A percentile compares a stretch with the other conserved stretches of the same genome.
phyloP scores from a whole-genome alignment of 2,113 vertebrate genomes.

The Protobothrops flavoviridis region DNA sequence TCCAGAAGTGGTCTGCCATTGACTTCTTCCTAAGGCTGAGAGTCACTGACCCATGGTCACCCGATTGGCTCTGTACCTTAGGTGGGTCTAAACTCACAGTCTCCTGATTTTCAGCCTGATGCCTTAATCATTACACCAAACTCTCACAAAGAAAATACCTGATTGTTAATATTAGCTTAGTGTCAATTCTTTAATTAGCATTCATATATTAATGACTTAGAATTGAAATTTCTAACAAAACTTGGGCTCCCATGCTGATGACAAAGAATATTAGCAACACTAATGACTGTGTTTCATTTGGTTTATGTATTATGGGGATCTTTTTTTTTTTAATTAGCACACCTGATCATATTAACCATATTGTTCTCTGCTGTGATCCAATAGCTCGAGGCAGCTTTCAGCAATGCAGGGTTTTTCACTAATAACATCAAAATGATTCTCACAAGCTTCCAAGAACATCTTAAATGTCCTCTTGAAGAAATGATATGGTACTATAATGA shows the following conservation, averaged over 20 bases:
- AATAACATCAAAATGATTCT: conserved; percentile 28
- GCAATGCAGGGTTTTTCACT: conserved; percentile 24
- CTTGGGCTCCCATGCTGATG: background rate
- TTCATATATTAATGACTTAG: conserved; percentile 36
- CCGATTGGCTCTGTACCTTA: background rate
- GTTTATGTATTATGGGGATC: conserved; percentile 19
- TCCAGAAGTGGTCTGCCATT: background rate
- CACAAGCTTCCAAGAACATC: conserved; percentile 23
- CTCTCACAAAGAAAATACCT: background rate
- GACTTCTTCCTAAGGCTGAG: background rate
- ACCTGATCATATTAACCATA: conserved; percentile 12
- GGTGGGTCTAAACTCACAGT: background rate
- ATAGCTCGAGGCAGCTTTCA: conserved; percentile 28
- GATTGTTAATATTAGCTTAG: conserved; percentile 1
- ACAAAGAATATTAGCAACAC: conserved; percentile 23
- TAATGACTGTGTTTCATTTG: conserved; percentile 41
- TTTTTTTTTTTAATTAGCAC: conserved; percentile 34
- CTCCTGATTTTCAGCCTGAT: background rate
- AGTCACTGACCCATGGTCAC: background rate
- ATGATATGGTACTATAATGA: conserved; percentile 9
- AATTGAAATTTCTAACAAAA: conserved; percentile 27
- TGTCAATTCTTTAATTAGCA: background rate
- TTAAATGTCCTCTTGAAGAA: conserved; percentile 26
- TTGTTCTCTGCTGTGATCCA: conserved; percentile 26
- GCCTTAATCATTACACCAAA: background rate